These are phyloP conservation scores for Eueremaeus valkanovi DNA, from an alignment of 2,888 invertebrate species.

Conservation along the genomic window DNA sequence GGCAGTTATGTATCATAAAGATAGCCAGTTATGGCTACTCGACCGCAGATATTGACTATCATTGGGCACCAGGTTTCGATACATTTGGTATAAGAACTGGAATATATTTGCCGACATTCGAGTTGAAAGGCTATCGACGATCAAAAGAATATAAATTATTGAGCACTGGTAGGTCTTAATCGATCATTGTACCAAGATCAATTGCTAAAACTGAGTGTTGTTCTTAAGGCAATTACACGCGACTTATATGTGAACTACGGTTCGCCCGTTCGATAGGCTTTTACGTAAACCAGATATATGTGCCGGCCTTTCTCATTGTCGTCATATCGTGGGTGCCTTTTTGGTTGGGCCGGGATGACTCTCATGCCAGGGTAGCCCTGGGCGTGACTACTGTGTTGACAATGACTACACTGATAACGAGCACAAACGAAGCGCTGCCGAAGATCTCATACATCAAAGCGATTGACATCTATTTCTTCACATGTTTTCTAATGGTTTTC, in stretches of 20 bases:
- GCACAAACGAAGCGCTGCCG: constrained; percentile 44
- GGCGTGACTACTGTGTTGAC: constrained; percentile 50
- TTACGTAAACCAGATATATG: constrained; percentile 95
- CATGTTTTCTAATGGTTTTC: constrained; percentile 55
- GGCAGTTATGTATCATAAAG: background rate
- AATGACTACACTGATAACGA: constrained; percentile 58
- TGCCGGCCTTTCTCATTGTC: constrained; percentile 79
- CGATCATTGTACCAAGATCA: too few species aligned
- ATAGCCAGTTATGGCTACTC: background rate
- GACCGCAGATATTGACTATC: background rate
- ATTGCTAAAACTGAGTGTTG: too few species aligned
- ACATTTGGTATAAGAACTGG: too few species aligned
- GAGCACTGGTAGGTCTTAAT: too few species aligned
- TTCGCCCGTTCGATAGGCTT: constrained; percentile 97
- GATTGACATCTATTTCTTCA: constrained; percentile 56
- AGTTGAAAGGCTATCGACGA: too few species aligned
- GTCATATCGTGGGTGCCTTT: constrained; percentile 92
- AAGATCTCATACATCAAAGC: constrained; percentile 51
- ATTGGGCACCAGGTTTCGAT: too few species aligned
- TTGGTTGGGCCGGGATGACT: constrained; percentile 73
- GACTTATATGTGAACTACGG: constrained; percentile 92
- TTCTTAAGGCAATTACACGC: constrained; percentile 94
- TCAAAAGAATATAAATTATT: too few species aligned
- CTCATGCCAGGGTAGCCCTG: constrained; percentile 48
- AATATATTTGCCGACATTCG: too few species aligned